Conservation (phyloP, 2,113 vertebrate species). For the Andinoacara biseriatus region DNA sequence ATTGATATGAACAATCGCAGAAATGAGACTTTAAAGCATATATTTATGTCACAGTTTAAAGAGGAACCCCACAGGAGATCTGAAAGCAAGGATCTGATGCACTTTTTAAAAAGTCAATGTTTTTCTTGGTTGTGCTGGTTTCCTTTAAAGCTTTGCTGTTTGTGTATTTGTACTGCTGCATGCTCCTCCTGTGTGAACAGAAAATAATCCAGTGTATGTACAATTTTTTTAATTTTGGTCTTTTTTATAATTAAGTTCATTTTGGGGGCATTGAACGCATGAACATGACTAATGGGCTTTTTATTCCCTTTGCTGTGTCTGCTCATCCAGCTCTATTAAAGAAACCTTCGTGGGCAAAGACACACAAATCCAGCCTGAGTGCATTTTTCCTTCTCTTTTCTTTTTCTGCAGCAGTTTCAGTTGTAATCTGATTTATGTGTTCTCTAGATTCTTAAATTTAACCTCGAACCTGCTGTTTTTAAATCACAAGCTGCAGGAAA, state of each 20-base stretch:
- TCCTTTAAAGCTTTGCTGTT: conserved; percentile 71
- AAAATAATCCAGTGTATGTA: conserved; percentile 30
- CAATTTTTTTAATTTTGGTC: neutral
- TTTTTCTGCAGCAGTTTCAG: neutral
- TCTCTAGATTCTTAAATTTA: neutral
- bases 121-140: conserved; percentile 75
- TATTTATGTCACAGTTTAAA: conserved; percentile 52
- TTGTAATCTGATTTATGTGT: neutral
- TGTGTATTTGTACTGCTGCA: conserved; percentile 55
- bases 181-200: conserved; percentile 47
- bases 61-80: neutral
- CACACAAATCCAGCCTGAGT: neutral
- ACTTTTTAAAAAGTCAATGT: conserved; percentile 55
- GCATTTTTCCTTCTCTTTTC: neutral
- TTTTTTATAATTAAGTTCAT: neutral
- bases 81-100: conserved; percentile 29
- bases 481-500: accelerated
- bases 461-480: neutral
- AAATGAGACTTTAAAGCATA: conserved; percentile 26
- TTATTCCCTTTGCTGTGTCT: conserved; percentile 20
- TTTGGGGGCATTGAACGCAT: conserved; percentile 25
- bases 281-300: conserved; percentile 15
- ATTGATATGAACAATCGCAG: neutral
- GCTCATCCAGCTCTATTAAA: conserved; percentile 23
- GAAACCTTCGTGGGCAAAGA: neutral